These are phyloP conservation scores for Stichopus horrens DNA, from an alignment of 53 echinoderm and acorn worm species.

Conservation along the genomic window DNA sequence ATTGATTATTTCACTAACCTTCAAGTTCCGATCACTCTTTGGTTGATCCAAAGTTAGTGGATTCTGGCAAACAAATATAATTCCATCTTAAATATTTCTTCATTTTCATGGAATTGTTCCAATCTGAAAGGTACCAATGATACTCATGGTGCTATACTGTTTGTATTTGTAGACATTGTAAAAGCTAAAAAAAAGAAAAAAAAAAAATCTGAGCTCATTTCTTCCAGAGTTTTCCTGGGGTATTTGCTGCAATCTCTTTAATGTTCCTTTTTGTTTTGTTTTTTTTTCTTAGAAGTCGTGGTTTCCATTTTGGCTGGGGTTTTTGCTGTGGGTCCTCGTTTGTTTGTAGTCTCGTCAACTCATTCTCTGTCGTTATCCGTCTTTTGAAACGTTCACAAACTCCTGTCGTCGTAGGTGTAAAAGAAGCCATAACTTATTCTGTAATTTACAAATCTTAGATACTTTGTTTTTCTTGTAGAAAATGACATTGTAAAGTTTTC, in stretches of 20 bases:
- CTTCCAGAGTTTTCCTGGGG: conserved; percentile 14
- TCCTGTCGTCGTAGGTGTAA: background rate
- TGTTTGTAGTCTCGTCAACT: background rate
- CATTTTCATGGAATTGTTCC: background rate
- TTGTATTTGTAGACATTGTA: conserved; percentile 21
- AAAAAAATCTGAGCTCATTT: conserved; percentile 1
- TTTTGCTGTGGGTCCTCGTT: conserved; percentile 7
- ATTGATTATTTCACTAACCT: background rate
- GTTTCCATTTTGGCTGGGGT: background rate
- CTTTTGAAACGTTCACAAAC: conserved; percentile 8
- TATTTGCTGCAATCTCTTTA: conserved; percentile 39
- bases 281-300: conserved; percentile 8
- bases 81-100: background rate
- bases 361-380: background rate
- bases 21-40: background rate
- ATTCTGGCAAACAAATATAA: background rate
- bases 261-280: background rate
- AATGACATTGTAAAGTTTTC: conserved; percentile 45
- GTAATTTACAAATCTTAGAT: conserved; percentile 47
- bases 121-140: conserved; percentile 39
- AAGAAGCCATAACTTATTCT: conserved; percentile 43
- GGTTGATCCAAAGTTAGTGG: background rate
- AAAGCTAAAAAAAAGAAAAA: background rate
- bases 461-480: conserved; percentile 45
- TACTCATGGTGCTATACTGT: conserved; percentile 6